Percentiles rank a stretch among this genome's conserved stretches.
These are phyloP conservation scores for Hucho hucho DNA, from an alignment of 2,113 vertebrate genomes.

Conservation along the genomic window DNA sequence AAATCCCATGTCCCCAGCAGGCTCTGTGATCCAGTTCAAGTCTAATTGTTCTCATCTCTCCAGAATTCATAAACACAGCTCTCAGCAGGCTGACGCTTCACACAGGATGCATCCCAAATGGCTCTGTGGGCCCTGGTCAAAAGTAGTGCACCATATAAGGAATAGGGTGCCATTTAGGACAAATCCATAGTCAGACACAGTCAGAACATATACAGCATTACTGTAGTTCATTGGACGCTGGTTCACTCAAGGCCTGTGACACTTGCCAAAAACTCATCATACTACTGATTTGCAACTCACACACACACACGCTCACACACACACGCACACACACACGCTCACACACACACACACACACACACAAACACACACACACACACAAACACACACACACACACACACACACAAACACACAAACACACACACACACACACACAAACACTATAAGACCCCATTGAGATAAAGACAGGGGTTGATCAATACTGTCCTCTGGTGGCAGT, in stretches of 20 bases:
- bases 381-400: not conserved
- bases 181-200: not conserved
- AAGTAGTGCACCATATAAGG: too few species aligned
- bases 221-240: conserved; percentile 20
- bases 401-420: not conserved
- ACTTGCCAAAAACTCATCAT: conserved; percentile 41
- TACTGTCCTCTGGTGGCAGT: conserved; percentile 50
- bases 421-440: not conserved
- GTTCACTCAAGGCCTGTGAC: conserved; percentile 54
- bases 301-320: not conserved
- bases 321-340: not conserved
- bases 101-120: not conserved
- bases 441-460: too few species aligned
- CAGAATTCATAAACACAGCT: conserved; percentile 57
- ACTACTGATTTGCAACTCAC: not conserved
- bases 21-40: conserved; percentile 62
- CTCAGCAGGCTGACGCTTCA: conserved; percentile 2
- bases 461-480: not conserved
- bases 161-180: too few species aligned
- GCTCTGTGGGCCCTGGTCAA: not conserved
- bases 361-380: not conserved
- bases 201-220: conserved; percentile 36
- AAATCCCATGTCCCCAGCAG: conserved; percentile 54
- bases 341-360: not conserved
- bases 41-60: conserved; percentile 60